Evolutionary conservation across 2,888 invertebrate genomes (phyloP), one percentile per base, ranked within the genome.

Genomic region (Dioctria linearis): DNA sequence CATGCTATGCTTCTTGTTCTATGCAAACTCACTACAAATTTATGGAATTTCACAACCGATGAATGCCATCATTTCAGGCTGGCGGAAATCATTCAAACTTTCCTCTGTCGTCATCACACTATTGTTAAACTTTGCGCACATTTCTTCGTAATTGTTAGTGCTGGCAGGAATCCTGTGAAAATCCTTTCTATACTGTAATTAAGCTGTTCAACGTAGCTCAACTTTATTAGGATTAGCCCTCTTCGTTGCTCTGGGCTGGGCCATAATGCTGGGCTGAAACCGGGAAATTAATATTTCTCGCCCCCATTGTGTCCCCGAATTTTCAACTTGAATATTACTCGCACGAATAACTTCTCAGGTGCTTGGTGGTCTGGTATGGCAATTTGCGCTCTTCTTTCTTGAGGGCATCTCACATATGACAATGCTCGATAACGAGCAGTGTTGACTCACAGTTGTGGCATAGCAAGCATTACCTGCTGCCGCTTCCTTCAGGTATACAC

Each of bases 191-290:
- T 75, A 59, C 73, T 43, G 49, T 75, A 75, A 75, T 75, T 75
- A 75, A 75, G 73, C 73, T 63, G 73, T 59, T 54, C 59, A 59
- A 59, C 73, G 73, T 59, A 37, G 73, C 42, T 54, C 59, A 59
- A 59, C 73, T 75, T 75, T 75, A 75, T 59, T 75, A 59, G 59
- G 73, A 75, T 75, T 75, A 75, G 73, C 73, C 42, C 42, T 59
- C 13, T 25, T 25, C 25, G 25, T 2, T 25, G 25, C 25, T 75
- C 39, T 49, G 43, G 40, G 25, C 25, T 25, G 25, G 25, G 25
- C 25, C 25, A 25, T 25, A 25, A 9, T 13, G 59, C 57, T 13
- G 57, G 42, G 37, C 51, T 59, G 73, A 75, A 59, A 43, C 73
- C 73, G 39, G 40, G 25, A 59, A 69, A 75, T 75, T 75, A 75